Conservation (phyloP, 2,113 vertebrate species). For the Irena cyanogastra region DNA sequence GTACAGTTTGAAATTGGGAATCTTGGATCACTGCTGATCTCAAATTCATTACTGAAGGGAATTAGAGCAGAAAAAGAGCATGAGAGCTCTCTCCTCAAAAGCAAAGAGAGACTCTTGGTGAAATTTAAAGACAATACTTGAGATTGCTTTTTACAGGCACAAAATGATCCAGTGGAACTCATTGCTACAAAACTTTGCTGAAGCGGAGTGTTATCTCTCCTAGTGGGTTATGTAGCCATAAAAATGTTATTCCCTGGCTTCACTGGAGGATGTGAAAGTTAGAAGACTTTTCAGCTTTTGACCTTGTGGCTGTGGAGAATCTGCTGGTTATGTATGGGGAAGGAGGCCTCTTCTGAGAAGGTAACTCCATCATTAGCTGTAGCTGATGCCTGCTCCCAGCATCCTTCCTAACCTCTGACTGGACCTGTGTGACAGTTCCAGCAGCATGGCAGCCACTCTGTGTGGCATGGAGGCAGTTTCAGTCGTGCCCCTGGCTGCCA, state of each 20-base stretch:
- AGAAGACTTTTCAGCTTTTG: background rate
- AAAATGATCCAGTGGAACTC: background rate
- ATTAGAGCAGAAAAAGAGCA: background rate
- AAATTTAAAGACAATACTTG: background rate
- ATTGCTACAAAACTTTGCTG: background rate
- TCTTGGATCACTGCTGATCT: background rate
- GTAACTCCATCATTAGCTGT: background rate
- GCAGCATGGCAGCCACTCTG: background rate
- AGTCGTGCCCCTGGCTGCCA: background rate
- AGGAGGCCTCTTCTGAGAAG: background rate
- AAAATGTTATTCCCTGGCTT: background rate
- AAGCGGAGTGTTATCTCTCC: background rate
- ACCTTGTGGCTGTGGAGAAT: background rate
- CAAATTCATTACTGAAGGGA: background rate
- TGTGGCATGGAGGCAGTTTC: background rate
- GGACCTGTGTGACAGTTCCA: background rate
- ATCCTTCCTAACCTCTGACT: background rate
- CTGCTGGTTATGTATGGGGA: background rate
- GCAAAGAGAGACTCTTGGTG: background rate
- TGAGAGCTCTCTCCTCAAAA: background rate
- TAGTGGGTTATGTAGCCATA: background rate
- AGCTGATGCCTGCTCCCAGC: background rate
- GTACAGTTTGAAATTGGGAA: background rate
- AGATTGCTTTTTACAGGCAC: background rate
- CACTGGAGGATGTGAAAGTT: background rate